Evolutionary conservation across 2,888 invertebrate species (phyloP), one percentile per base, ranked within the genome.

Genomic region (Drosophila flavopinicola): DNA sequence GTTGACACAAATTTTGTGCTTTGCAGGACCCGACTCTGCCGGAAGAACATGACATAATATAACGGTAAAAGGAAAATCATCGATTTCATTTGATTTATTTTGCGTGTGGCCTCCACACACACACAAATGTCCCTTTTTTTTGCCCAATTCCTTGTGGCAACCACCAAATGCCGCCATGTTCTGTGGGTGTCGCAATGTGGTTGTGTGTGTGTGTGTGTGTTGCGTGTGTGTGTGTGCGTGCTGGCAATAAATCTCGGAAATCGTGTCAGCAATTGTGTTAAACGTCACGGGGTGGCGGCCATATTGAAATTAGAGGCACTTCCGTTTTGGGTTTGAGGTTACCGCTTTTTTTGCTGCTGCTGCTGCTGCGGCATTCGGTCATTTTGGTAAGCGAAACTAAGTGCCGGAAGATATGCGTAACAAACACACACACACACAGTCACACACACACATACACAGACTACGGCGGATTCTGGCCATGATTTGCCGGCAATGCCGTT

Each of bases 241-340:
- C 23, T 47, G 66, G 72, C 66, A 74, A 80, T 80, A 80, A 80
- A 80, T 80, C 85, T 86, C 80, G 80, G 80, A 80, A 86, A 86
- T 80, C 84, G 87, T 86, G 80, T 80, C 85, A 86, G 78, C 83
- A 78, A 85, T 82, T 78, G 78, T 80, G 82, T 85, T 74, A 72
- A 78, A 52, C 71, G 65, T 67, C 58, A 57, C 51, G 58, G 63
- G 53, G 59, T 32, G 70, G 63, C 70, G 23, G 70, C 87, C 85
- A 86, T 86, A 84, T 86, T 86, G 85, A 86, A 80, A 86, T 86
- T 86, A 86, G 85, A 86, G 74, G 70, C 74, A 80, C 77, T 79
- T 79, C 79, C 79, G 79, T 33, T 85, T 78, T 67, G 58, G 59
- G 47, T 61, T 56, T 65, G 58, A 35, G 23, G 10, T 33, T 65